phyloP scores from a whole-genome alignment of 2,888 invertebrate species.

The Spicauda simplicius region DNA sequence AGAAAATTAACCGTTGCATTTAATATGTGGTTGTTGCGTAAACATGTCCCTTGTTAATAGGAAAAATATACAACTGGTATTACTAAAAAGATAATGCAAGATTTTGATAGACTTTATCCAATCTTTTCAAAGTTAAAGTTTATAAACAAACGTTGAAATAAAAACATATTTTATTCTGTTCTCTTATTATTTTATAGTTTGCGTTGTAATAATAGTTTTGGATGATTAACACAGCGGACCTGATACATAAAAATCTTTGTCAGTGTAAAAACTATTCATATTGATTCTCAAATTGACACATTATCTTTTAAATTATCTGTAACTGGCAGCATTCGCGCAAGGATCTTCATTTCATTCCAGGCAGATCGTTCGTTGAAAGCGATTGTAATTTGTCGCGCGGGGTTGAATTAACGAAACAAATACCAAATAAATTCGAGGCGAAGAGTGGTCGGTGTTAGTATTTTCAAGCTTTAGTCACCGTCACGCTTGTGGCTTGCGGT shows the following conservation, averaged over 20 bases:
- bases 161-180: too few species aligned
- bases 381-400: background rate
- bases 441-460: slow-evolving; percentile 19
- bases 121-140: too few species aligned
- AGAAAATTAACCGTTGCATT: too few species aligned
- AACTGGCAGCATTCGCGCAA: background rate
- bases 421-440: background rate
- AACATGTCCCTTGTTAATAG: too few species aligned
- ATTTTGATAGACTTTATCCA: too few species aligned
- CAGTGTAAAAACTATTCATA: background rate
- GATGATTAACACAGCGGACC: background rate
- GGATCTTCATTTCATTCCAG: background rate
- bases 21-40: too few species aligned
- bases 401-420: background rate
- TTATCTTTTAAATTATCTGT: slow-evolving; percentile 4
- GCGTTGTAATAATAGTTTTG: background rate
- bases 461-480: slow-evolving; percentile 19
- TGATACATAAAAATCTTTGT: background rate
- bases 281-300: slow-evolving; percentile 3
- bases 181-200: background rate
- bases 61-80: too few species aligned
- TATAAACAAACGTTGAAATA: too few species aligned
- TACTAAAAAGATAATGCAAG: too few species aligned
- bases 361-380: background rate
- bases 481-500: slow-evolving; percentile 33